A percentile compares a stretch with the other conserved stretches of the same genome.
Evolutionary conservation across 2,113 vertebrate species (phyloP).

Genomic region (Ptyas mucosa): DNA sequence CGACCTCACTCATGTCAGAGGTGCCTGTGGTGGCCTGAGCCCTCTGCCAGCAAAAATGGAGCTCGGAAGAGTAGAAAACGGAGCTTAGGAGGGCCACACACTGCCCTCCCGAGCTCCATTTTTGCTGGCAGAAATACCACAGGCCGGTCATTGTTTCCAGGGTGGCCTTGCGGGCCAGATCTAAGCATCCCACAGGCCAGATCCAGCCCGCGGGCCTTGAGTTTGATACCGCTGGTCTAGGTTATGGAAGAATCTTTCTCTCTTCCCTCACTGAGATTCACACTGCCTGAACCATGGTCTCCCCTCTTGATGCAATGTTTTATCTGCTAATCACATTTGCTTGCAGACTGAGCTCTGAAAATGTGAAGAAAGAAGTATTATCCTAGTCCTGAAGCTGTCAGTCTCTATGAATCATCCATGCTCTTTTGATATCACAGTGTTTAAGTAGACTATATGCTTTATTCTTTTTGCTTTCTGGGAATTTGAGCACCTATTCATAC

Average conservation of each 20-base stretch:
- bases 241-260: too few relatives aligned
- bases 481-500: background rate
- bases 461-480: background rate
- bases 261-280: background rate
- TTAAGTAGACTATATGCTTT: background rate
- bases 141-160: too few relatives aligned
- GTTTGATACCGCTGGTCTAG: background rate
- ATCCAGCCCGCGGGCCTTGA: too few relatives aligned
- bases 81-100: too few relatives aligned
- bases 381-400: background rate
- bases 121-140: too few relatives aligned
- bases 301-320: background rate
- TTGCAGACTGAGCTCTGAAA: background rate
- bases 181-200: too few relatives aligned
- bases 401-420: background rate
- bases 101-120: too few relatives aligned
- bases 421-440: background rate
- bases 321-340: background rate
- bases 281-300: background rate
- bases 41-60: too few relatives aligned
- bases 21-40: too few relatives aligned
- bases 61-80: too few relatives aligned
- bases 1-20: too few relatives aligned
- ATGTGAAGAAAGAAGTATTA: background rate
- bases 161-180: too few relatives aligned